Evolutionary conservation across 2,797 vertebrate species (phyloP).

Genomic region (Phoeniculus purpureus): DNA sequence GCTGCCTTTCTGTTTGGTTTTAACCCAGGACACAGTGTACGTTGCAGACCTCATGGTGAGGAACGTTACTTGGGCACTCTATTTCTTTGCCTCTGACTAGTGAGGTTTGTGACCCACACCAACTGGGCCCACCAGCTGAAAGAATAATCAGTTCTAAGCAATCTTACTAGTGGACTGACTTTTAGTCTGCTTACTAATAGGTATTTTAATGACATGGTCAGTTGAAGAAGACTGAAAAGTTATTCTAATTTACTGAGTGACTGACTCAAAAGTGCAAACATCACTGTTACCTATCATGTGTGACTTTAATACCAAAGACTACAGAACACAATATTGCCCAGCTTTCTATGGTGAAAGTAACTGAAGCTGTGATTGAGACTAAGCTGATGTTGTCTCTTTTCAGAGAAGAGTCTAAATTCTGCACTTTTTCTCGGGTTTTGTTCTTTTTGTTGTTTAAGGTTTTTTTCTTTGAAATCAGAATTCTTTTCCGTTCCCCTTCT

Average conservation of each 20-base stretch:
- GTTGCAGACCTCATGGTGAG: not conserved
- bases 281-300: not conserved
- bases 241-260: not conserved
- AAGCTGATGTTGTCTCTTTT: not conserved
- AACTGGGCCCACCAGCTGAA: not conserved
- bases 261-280: not conserved
- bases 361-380: not conserved
- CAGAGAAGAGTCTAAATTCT: not conserved
- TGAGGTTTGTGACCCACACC: rapidly evolving
- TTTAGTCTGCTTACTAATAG: not conserved
- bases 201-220: not conserved
- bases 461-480: not conserved
- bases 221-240: not conserved
- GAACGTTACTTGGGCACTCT: rapidly evolving
- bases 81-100: not conserved
- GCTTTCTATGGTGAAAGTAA: not conserved
- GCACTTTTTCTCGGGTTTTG: not conserved
- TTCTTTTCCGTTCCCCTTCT: not conserved
- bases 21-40: too few species aligned
- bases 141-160: not conserved
- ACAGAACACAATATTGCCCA: not conserved
- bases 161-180: not conserved
- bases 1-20: too few species aligned
- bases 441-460: not conserved
- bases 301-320: not conserved